Evolutionary conservation across 2,888 invertebrate genomes (phyloP).

Genomic region (Kuschelorhynchus macadamiae): DNA sequence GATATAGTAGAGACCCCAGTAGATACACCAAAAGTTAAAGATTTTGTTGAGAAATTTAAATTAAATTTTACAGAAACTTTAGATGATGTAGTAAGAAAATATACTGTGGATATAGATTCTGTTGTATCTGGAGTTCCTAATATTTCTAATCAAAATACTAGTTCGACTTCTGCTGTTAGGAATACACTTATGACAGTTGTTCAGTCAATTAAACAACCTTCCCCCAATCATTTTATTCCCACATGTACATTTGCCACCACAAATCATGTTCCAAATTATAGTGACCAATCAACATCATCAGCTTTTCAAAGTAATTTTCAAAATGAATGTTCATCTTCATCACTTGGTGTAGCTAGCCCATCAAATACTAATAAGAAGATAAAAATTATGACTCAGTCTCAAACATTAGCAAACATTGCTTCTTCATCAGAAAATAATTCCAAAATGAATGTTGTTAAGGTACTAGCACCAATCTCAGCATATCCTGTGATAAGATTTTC

Average conservation of each 20-base stretch:
- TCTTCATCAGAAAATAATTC: neutral
- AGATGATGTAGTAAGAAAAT: neutral
- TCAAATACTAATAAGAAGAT: constrained; percentile 18
- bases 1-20: neutral
- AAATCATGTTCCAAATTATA: no score
- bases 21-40: neutral
- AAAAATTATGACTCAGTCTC: constrained; percentile 8
- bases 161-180: no score
- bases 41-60: neutral
- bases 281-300: no score
- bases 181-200: no score
- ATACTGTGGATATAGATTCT: neutral
- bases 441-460: neutral
- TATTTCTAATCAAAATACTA: no score
- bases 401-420: neutral
- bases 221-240: no score
- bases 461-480: no score
- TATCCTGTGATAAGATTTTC: no score
- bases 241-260: no score
- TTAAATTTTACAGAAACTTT: neutral
- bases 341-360: constrained; percentile 8
- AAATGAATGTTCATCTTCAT: neutral
- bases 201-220: no score
- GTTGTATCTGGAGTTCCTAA: no score
- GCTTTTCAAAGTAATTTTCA: no score